phyloP scores from a whole-genome alignment of 2,797 vertebrate genomes.

The Lepilemur septentrionalis region DNA sequence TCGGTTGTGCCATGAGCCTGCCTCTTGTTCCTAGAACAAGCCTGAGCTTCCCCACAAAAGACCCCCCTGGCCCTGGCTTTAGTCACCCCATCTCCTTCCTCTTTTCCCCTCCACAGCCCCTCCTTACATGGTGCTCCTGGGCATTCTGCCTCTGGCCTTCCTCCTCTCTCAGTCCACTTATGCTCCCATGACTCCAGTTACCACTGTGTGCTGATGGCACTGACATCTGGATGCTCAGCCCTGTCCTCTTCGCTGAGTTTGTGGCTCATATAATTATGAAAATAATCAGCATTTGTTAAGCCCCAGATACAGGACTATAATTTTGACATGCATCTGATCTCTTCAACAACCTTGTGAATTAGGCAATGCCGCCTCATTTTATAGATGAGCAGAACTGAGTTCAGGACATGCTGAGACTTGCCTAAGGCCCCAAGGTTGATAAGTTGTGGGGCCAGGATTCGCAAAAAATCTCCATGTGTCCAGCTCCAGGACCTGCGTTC shows the following conservation, averaged over 20 bases:
- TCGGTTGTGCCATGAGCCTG: neutral
- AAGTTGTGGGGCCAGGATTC: neutral
- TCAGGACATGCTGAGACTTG: neutral
- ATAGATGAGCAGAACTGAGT: neutral
- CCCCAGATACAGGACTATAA: neutral
- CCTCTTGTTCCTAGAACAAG: neutral
- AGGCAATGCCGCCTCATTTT: neutral
- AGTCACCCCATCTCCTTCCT: neutral
- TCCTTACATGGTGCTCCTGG: neutral
- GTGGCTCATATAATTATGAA: neutral
- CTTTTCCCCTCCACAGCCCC: too few relatives aligned
- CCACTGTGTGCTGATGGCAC: neutral
- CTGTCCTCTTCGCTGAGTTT: neutral
- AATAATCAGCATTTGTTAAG: neutral
- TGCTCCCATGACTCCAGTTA: neutral
- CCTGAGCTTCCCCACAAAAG: neutral
- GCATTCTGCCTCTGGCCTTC: neutral
- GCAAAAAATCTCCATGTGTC: neutral
- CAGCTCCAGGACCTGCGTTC: neutral
- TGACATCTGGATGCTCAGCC: neutral
- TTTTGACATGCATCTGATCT: neutral
- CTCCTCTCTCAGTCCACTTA: neutral
- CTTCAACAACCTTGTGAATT: neutral
- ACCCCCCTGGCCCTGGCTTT: neutral
- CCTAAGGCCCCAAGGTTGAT: neutral